These are phyloP conservation scores for Nesometra sesokonis DNA, from an alignment of 35 echinoderm and acorn worm genomes.

Conservation along the genomic window DNA sequence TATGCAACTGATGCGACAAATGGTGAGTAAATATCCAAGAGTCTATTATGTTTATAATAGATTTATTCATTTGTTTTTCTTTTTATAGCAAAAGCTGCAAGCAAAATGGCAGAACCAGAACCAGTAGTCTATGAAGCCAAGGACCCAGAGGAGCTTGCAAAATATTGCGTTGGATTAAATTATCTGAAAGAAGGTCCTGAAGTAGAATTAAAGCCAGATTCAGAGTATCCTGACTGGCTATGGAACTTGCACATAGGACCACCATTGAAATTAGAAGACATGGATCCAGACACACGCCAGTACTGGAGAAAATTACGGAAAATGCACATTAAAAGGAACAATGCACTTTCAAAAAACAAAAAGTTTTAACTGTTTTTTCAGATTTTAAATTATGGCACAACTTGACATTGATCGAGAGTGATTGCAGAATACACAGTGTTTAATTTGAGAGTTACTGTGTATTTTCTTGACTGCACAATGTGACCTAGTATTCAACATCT, in stretches of 20 bases:
- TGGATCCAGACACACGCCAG: constrained; percentile 48
- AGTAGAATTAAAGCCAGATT: constrained; percentile 64
- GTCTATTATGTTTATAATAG: too few relatives aligned
- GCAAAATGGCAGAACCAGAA: neutral
- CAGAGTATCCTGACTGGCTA: constrained; percentile 93
- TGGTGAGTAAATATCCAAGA: too few relatives aligned
- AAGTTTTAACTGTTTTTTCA: constrained; percentile 28
- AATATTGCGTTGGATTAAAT: constrained; percentile 72
- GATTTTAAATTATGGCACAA: too few relatives aligned
- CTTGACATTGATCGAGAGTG: too few relatives aligned
- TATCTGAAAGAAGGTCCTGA: constrained; percentile 62
- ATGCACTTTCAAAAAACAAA: constrained; percentile 59
- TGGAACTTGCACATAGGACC: constrained; percentile 85
- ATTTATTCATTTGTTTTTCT: neutral
- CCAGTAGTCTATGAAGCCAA: constrained; percentile 8
- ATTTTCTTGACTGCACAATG: too few relatives aligned
- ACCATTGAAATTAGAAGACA: constrained; percentile 44
- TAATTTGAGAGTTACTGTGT: too few relatives aligned
- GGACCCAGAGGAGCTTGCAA: constrained; percentile 63
- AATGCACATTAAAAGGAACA: constrained; percentile 83
- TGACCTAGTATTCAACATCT: too few relatives aligned
- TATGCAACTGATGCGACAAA: too few relatives aligned
- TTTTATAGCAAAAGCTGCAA: neutral
- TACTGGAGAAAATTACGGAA: constrained; percentile 84
- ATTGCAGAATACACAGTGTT: too few relatives aligned